A percentile compares a stretch with the other conserved stretches of the same genome.
These are phyloP conservation scores for Clavelina lepadiformis DNA, from an alignment of 23 tunicate species.

Conservation along the genomic window DNA sequence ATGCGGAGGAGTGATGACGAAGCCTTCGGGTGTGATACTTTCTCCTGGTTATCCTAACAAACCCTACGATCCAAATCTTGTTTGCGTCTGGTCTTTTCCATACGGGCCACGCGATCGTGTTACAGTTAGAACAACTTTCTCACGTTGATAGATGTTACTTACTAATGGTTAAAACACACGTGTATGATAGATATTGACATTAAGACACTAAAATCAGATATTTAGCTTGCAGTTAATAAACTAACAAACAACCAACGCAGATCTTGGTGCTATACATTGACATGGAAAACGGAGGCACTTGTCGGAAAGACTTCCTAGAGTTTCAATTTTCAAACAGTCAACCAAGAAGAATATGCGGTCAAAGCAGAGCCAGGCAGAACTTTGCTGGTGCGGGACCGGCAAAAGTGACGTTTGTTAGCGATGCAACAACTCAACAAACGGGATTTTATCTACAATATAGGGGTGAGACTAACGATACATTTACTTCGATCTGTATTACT, in stretches of 20 bases:
- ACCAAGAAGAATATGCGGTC: slow-evolving; percentile 37
- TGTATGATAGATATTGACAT: too few relatives aligned
- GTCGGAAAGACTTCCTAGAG: slow-evolving; percentile 55
- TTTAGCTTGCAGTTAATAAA: too few relatives aligned
- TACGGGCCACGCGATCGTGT: slow-evolving; percentile 34
- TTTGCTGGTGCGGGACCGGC: slow-evolving; percentile 65
- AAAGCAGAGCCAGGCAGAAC: slow-evolving; percentile 1
- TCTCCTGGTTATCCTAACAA: slow-evolving; percentile 30
- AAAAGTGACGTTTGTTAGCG: slow-evolving; percentile 36
- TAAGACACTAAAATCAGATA: too few relatives aligned
- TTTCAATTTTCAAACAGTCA: slow-evolving; percentile 33
- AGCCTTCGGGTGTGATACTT: slow-evolving; percentile 4
- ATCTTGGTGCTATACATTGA: slow-evolving; percentile 17
- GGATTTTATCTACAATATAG: slow-evolving; percentile 51
- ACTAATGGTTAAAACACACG: too few relatives aligned
- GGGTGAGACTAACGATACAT: slow-evolving; percentile 20
- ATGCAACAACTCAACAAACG: slow-evolving; percentile 13
- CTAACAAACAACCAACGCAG: too few relatives aligned
- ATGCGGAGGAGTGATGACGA: slow-evolving; percentile 29
- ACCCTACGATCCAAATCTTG: slow-evolving; percentile 32
- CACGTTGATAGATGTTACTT: too few relatives aligned
- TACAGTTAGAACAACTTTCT: slow-evolving; percentile 15
- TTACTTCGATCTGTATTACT: neutral
- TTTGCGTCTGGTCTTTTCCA: slow-evolving; percentile 50
- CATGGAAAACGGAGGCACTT: slow-evolving; percentile 52